Percentiles rank a stretch among this genome's conserved stretches.
Evolutionary conservation across 2,888 invertebrate genomes (phyloP).

Genomic region (Sarcophaga carnaria): DNA sequence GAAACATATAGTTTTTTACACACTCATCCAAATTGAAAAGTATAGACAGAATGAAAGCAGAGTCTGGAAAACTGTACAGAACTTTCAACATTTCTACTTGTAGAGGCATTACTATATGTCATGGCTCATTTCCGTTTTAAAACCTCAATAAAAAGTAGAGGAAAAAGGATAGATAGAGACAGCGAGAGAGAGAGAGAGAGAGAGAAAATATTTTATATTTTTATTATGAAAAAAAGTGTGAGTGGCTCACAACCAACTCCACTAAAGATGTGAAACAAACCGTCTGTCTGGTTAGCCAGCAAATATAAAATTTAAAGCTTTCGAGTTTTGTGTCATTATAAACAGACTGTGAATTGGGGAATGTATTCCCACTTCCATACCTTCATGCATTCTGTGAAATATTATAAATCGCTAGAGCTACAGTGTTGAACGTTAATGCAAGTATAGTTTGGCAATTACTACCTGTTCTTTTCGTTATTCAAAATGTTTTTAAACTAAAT

Average conservation of each 20-base stretch:
- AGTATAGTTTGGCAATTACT: no score
- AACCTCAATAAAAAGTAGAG: conserved; percentile 6
- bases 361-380: no score
- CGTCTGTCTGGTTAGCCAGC: no score
- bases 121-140: conserved; percentile 36
- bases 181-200: neutral
- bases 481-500: no score
- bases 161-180: no score
- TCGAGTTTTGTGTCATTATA: neutral
- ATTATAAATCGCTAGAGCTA: no score
- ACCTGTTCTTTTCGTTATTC: no score
- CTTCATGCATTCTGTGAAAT: no score
- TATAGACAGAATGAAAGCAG: neutral
- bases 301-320: conserved; percentile 14
- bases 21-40: neutral
- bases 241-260: neutral
- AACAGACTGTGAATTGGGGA: no score
- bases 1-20: conserved; percentile 8
- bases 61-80: no score
- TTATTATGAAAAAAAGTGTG: neutral
- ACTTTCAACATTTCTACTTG: neutral
- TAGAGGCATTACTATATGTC: conserved; percentile 28
- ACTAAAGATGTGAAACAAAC: conserved; percentile 1
- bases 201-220: conserved; percentile 6
- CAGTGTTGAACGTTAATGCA: no score